Evolutionary conservation across 2,888 invertebrate genomes (phyloP), one percentile per base, ranked within the genome.

Genomic region (Clepsis dumicolana): DNA sequence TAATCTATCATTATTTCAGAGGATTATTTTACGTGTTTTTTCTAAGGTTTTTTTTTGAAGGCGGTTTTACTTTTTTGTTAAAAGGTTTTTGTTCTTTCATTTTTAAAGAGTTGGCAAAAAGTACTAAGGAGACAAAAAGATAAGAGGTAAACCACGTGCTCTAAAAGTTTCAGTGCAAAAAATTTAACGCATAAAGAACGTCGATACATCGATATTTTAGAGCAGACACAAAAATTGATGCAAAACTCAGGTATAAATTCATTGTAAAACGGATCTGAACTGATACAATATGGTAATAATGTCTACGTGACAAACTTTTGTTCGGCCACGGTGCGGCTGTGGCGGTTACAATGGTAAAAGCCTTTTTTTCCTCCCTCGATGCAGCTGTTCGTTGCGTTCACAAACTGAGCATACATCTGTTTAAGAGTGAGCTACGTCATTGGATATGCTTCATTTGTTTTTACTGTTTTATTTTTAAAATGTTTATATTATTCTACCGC

Each of bases 201-300:
- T 32, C 2, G 29, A 24, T 38, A n/a, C 38, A 4, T 35, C n/a
- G 12, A 54, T 32, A 21, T 54, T 61, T 62, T 21, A 38, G 14
- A 18, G 4, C 41, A n/a, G 48, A 32, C 48, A n/a, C n/a, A 27
- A 38, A 16, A 27, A 38, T 18, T 68, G 50, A 73, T 72, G 65
- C 35, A 61, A 29, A 56, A 62, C 54, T 74, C 83, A 85, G 84
- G 84, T 85, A 83, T 72, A 77, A 80, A 75, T 4, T 77, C 73
- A 77, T 78, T 78, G 74, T 24, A 16, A 59, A 53, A 38, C 61
- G 35, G 57, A 52, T 63, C 27, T 10, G 38, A 5, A 59, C 25
- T 77, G 56, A 12, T 57, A 77, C 72, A 77, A 80, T n/a, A n/a
- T 75, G 75, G 77, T 76, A 75, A 77, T 76, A 79, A 79, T 78